Percentiles rank a stretch among this genome's conserved stretches.
These are phyloP conservation scores for Andricus quercusramuli DNA, from an alignment of 2,888 invertebrate species.

Conservation along the genomic window DNA sequence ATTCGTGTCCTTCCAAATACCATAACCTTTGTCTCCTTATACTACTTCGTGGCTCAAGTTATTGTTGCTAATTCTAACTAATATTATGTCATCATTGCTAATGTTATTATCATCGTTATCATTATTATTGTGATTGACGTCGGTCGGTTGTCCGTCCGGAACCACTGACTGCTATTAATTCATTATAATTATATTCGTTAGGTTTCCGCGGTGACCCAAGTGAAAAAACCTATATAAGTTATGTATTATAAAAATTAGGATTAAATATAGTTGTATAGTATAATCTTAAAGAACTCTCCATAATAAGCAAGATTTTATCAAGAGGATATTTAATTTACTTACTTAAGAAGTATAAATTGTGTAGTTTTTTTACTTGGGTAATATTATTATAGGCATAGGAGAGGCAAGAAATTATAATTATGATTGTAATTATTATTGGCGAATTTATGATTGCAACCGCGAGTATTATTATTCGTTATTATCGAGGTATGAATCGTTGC, in stretches of 20 bases:
- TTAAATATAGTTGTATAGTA: neutral
- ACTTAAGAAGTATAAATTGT: neutral
- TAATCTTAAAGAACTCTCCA: neutral
- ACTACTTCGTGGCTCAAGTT: constrained; percentile 47
- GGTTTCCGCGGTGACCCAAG: constrained; percentile 12
- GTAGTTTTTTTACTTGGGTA: constrained; percentile 24
- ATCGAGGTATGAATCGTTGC: constrained; percentile 59
- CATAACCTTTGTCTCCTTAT: neutral
- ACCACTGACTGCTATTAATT: constrained; percentile 43
- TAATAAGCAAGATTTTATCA: no score
- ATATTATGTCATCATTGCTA: constrained; percentile 59
- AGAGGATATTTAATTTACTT: neutral
- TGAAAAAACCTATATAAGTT: constrained; percentile 10
- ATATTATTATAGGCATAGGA: neutral
- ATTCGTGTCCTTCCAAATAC: neutral
- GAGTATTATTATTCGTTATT: constrained; percentile 50
- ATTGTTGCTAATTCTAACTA: constrained; percentile 55
- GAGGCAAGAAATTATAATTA: constrained; percentile 1
- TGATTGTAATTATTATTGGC: constrained; percentile 21
- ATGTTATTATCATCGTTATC: constrained; percentile 58
- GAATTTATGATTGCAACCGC: neutral
- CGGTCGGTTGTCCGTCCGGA: constrained; percentile 47
- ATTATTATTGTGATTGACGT: constrained; percentile 53
- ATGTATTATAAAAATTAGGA: neutral
- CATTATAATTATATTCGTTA: neutral